Evolutionary conservation across 1,140 invertebrate species (phyloP).

Genomic region (Lysiphlebus fabarum): DNA sequence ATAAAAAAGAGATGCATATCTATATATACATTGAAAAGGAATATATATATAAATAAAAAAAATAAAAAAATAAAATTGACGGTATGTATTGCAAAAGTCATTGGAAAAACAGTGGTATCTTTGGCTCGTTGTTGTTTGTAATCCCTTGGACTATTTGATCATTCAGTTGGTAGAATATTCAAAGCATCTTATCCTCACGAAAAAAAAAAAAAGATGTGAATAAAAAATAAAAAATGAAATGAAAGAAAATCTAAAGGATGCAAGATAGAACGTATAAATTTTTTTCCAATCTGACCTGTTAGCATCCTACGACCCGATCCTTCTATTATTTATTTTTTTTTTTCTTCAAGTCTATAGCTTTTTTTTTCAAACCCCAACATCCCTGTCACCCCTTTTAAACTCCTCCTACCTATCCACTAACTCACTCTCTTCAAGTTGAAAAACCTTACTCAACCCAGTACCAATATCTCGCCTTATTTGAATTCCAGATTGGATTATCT

Average conservation of each 20-base stretch:
- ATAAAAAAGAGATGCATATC: neutral
- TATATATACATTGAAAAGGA: conserved; percentile 2
- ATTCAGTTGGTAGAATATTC: conserved; percentile 19
- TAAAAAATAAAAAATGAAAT: too few species aligned
- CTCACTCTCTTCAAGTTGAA: neutral
- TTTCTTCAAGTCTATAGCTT: neutral
- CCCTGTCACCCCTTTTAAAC: too few species aligned
- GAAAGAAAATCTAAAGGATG: too few species aligned
- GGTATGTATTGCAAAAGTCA: conserved; percentile 25
- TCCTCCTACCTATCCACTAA: conserved; percentile 5
- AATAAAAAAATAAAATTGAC: neutral
- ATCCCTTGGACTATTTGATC: conserved; percentile 24
- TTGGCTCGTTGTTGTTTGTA: conserved; percentile 18
- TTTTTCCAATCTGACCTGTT: conserved; percentile 12
- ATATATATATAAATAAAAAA: too few species aligned
- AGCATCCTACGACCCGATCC: neutral
- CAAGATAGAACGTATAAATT: conserved; percentile 13
- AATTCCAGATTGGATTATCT: conserved; percentile 48
- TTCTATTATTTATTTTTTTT: too few species aligned
- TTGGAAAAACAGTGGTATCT: conserved; percentile 18
- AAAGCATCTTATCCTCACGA: neutral
- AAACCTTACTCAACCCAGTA: too few species aligned
- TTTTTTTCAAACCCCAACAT: neutral
- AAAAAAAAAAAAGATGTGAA: too few species aligned
- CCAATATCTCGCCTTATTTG: conserved; percentile 35